Conservation (phyloP, 2,797 vertebrate species). For the Karalla daura region DNA sequence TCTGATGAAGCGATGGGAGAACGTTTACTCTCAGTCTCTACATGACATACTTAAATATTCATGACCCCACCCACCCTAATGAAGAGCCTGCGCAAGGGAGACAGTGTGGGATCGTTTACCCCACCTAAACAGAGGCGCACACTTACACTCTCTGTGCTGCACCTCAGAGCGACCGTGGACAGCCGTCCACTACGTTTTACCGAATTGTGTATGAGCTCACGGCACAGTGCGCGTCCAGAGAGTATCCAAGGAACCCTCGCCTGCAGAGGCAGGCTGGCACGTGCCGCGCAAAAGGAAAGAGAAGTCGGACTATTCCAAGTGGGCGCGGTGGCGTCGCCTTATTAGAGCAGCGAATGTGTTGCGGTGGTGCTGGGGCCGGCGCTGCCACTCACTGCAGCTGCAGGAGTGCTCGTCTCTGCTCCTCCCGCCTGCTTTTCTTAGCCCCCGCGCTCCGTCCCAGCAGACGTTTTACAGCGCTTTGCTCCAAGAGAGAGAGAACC, state of each 20-base stretch:
- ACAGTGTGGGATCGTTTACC: neutral
- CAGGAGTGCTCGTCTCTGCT: conserved; percentile 24
- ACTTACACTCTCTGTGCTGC: neutral
- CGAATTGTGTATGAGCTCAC: no score
- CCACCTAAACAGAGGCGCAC: neutral
- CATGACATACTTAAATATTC: no score
- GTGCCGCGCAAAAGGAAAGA: no score
- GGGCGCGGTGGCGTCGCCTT: conserved; percentile 5
- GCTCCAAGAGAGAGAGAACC: conserved; percentile 58
- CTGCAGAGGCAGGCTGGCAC: no score
- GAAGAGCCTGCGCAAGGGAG: neutral
- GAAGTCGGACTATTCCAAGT: no score
- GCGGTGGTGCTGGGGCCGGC: conserved; percentile 1
- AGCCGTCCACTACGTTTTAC: no score
- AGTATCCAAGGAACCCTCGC: no score
- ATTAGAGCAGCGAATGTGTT: conserved; percentile 40
- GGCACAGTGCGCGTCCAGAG: no score
- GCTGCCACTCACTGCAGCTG: conserved; percentile 27
- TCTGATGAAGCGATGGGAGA: neutral
- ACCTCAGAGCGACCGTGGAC: no score
- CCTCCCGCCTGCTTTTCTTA: conserved; percentile 46
- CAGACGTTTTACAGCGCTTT: conserved; percentile 53
- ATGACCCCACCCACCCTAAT: neutral
- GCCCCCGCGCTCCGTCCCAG: conserved; percentile 49
- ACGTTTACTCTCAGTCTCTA: no score